A percentile compares a stretch with the other conserved stretches of the same genome.
Conservation (phyloP, 2,113 vertebrate species). For the Psilopogon haemacephalus region DNA sequence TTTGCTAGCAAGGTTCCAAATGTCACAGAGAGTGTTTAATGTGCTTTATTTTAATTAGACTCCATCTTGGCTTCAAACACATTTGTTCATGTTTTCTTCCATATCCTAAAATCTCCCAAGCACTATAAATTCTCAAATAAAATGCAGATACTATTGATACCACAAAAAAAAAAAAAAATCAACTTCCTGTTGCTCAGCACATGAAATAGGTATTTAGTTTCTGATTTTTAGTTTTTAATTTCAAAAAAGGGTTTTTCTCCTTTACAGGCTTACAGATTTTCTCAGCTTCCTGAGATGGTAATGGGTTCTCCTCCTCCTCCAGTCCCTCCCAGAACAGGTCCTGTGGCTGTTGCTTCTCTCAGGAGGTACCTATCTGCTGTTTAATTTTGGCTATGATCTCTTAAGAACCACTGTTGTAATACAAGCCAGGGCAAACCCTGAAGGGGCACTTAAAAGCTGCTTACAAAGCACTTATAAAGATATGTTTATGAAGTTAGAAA, state of each 20-base stretch:
- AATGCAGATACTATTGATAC: background rate
- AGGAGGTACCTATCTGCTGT: constrained; percentile 49
- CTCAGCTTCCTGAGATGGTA: constrained; percentile 97
- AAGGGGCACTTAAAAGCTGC: background rate
- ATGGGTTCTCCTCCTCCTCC: constrained; percentile 92
- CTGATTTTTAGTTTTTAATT: background rate
- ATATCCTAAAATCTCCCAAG: background rate
- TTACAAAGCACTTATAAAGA: background rate
- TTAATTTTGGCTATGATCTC: background rate
- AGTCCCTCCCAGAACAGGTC: constrained; percentile 91
- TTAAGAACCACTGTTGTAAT: background rate
- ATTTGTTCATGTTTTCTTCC: background rate
- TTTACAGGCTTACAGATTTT: constrained; percentile 92
- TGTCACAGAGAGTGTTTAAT: background rate
- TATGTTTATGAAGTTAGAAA: background rate
- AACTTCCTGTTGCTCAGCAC: background rate
- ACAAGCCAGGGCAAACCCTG: background rate
- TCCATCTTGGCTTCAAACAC: background rate
- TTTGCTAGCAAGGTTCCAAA: background rate
- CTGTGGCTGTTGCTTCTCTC: constrained; percentile 81
- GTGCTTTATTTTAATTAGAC: background rate
- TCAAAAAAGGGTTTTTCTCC: constrained; percentile 5
- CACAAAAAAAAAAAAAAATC: background rate
- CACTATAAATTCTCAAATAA: background rate
- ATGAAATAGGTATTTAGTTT: background rate